A percentile compares a stretch with the other conserved stretches of the same genome.
Evolutionary conservation across 2,888 invertebrate species (phyloP).

Genomic region (Troglohyphantes excavatus): DNA sequence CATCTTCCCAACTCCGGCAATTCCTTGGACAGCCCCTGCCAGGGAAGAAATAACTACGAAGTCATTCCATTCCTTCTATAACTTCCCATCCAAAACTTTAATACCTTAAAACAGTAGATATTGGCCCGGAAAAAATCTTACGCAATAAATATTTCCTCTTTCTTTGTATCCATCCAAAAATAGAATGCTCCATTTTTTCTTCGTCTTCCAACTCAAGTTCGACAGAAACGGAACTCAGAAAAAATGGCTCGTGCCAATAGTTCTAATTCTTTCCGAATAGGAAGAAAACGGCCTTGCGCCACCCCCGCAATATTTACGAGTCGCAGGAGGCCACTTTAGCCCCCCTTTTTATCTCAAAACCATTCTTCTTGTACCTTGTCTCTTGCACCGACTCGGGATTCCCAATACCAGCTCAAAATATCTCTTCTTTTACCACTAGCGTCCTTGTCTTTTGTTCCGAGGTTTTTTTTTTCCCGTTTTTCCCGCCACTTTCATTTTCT

Average conservation of each 20-base stretch:
- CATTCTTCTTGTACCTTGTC: conserved; percentile 67
- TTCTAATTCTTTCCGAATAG: conserved; percentile 64
- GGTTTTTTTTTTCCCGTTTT: conserved; percentile 20
- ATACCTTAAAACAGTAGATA: too few species aligned
- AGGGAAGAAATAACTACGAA: too few species aligned
- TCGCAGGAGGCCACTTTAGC: conserved; percentile 67
- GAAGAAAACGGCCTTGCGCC: conserved; percentile 23
- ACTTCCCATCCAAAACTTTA: too few species aligned
- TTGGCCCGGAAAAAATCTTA: too few species aligned
- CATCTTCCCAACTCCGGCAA: too few species aligned
- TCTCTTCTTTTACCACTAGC: conserved; percentile 57
- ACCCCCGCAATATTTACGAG: conserved; percentile 67
- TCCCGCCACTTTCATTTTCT: conserved; percentile 70
- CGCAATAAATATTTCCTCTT: too few species aligned
- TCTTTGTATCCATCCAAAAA: too few species aligned
- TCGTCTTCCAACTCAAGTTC: not conserved
- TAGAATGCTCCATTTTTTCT: not conserved
- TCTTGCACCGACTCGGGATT: conserved; percentile 3
- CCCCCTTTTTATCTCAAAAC: conserved; percentile 58
- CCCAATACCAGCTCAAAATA: conserved; percentile 48
- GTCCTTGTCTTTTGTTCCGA: not conserved
- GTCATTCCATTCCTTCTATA: too few species aligned
- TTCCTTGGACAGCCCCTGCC: too few species aligned
- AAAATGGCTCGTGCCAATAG: conserved; percentile 56
- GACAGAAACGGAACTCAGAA: not conserved